Base-by-base conservation (phyloP, 2,113 vertebrate genomes). In the Mus pahari region DNA sequence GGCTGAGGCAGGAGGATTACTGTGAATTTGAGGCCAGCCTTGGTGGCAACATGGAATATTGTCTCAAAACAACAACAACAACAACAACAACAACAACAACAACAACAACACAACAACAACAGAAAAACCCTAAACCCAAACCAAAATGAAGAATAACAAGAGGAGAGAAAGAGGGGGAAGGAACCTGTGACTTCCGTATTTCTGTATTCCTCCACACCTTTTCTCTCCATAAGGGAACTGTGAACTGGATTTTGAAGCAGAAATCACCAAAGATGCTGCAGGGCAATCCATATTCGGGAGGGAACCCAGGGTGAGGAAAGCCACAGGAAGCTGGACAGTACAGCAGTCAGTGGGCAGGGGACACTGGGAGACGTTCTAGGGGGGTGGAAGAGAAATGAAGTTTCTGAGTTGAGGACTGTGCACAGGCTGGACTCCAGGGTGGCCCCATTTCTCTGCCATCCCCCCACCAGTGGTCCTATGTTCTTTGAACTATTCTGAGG, bases 121-220 rank as follows among this genome's bases (percentile, higher is more conserved):
- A 78, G 42, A 48, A 78, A 50, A 13, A 24, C 36, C 60, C 60
- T 12, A 22, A 66, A 33, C 28, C 26, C 60, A 86, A 86, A 86
- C 82, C 39, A 33, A 48, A 33, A 83, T 42, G n/a, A 83, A 86
- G 4, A 48, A 45, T 45, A 45, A 17, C 55, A 92, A 24, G 8
- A 5, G n/a, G n/a, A 33, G 33, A 86, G 83, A 45, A 50, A 36
- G 55, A 36, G 20, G 19, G 28, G 28, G 16, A 50, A 24, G 62
- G 31, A 26, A 45, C 2, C 4, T 6, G 3, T 4, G 3, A 5
- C 9, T 39, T 12, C 36, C 12, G 14, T n/a, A 6, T 17, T 42
- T 74, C 31, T 50, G 0, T 48, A 0, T 42, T 58, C 78, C 42
- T n/a, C 33, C 20, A 11, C 42, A 73, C 58, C n/a, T 1, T 64